Evolutionary conservation across 2,113 vertebrate genomes (phyloP).

Genomic region (Centropristis striata): DNA sequence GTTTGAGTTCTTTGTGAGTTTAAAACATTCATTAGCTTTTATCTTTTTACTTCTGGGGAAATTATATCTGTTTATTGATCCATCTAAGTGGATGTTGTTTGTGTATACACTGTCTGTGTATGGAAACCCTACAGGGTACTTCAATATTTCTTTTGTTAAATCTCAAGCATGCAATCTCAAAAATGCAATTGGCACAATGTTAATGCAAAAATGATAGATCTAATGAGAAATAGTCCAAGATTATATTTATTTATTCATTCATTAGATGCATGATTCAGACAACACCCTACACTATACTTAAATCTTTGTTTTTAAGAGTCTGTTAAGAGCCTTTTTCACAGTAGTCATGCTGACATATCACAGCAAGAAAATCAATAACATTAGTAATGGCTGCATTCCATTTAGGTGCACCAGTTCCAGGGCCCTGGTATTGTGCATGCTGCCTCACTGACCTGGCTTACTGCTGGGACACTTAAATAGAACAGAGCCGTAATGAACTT

Average conservation of each 20-base stretch:
- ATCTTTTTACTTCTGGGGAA: neutral
- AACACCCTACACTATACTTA: neutral
- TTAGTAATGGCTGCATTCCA: neutral
- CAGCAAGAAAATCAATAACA: neutral
- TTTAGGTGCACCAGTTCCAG: neutral
- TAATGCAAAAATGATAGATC: neutral
- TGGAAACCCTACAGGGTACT: neutral
- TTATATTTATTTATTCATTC: neutral
- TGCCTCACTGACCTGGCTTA: neutral
- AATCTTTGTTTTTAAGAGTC: neutral
- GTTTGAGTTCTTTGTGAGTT: constrained; percentile 98
- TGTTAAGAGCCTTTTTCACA: neutral
- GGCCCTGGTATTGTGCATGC: neutral
- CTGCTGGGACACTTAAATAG: neutral
- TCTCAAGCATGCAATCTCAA: no score
- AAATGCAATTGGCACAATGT: neutral
- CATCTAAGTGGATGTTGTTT: neutral
- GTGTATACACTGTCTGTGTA: neutral
- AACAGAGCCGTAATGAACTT: neutral
- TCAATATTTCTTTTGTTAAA: no score
- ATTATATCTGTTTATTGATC: neutral
- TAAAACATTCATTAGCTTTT: neutral
- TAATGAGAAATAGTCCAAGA: neutral
- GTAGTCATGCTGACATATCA: no score
- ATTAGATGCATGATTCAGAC: neutral